These are phyloP conservation scores for Drosophila pseudotakahashii DNA, from an alignment of 2,888 invertebrate genomes.

Conservation along the genomic window DNA sequence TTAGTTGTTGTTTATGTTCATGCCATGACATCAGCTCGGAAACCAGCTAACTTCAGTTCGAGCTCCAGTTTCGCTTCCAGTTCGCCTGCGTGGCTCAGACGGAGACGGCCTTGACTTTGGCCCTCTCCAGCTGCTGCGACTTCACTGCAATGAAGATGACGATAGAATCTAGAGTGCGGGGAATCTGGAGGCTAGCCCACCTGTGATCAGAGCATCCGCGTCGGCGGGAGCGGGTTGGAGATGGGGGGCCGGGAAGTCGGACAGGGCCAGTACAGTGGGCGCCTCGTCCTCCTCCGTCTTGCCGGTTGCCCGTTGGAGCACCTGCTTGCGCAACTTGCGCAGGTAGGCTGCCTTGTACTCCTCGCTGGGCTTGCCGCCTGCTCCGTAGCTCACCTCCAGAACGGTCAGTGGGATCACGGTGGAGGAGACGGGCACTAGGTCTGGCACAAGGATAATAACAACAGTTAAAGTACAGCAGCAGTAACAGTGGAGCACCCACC, in stretches of 20 bases:
- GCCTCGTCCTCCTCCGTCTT: constrained; percentile 26
- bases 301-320: constrained; percentile 63
- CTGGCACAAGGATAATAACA: constrained; percentile 77
- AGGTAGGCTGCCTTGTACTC: constrained; percentile 84
- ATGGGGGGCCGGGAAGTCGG: constrained; percentile 20
- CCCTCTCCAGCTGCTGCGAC: constrained; percentile 78
- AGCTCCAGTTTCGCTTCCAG: not conserved
- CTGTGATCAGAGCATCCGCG: constrained; percentile 83
- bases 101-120: constrained; percentile 81
- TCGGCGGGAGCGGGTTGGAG: constrained; percentile 56
- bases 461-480: too few relatives aligned
- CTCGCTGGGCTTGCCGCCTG: constrained; percentile 84
- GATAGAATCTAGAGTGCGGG: not conserved
- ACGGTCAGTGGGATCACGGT: constrained; percentile 88
- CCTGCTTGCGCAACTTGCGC: constrained; percentile 83
- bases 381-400: constrained; percentile 86
- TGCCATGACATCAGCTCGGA: constrained; percentile 40
- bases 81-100: constrained; percentile 46
- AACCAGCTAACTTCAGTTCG: not conserved
- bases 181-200: constrained; percentile 57
- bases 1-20: constrained; percentile 7
- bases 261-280: constrained; percentile 24
- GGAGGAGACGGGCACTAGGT: constrained; percentile 88
- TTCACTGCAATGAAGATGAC: constrained; percentile 66
- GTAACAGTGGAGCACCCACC: constrained; percentile 75